phyloP scores from a whole-genome alignment of 1,140 invertebrate genomes.

The Diachasmimorpha longicaudata region DNA sequence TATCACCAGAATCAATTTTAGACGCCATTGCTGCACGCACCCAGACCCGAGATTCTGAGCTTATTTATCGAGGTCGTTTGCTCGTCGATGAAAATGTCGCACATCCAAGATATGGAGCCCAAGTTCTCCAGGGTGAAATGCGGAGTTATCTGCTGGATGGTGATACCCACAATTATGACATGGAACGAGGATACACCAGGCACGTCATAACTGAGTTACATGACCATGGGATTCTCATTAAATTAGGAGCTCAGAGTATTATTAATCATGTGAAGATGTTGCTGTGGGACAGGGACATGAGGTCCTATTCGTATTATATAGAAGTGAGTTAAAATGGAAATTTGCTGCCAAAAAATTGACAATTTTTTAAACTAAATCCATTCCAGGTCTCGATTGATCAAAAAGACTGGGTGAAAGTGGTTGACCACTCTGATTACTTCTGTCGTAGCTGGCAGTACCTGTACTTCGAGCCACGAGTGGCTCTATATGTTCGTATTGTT shows the following conservation, averaged over 20 bases:
- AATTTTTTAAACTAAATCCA: no score
- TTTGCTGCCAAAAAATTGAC: no score
- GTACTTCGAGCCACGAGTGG: constrained; percentile 89
- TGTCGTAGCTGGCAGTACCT: constrained; percentile 97
- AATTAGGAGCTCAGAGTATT: constrained; percentile 86
- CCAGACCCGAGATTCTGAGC: constrained; percentile 75
- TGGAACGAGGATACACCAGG: constrained; percentile 90
- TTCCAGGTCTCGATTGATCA: constrained; percentile 80
- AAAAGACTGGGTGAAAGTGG: constrained; percentile 91
- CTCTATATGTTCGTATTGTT: constrained; percentile 87
- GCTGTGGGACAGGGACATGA: constrained; percentile 92
- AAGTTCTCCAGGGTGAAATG: constrained; percentile 88
- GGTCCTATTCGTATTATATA: constrained; percentile 96
- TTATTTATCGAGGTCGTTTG: constrained; percentile 82
- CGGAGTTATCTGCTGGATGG: constrained; percentile 85
- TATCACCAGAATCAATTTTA: constrained; percentile 88
- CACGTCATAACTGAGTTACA: constrained; percentile 87
- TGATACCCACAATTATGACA: constrained; percentile 85
- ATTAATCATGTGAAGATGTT: constrained; percentile 93
- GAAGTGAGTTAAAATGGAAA: constrained; percentile 68
- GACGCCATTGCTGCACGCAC: constrained; percentile 91
- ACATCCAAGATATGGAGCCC: constrained; percentile 75
- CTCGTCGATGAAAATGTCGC: constrained; percentile 92
- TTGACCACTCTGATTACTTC: constrained; percentile 89
- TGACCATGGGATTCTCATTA: constrained; percentile 84